Conservation (phyloP, 1,140 invertebrate species). For the Drosophila melanogaster region Release_6_plus_ISO1_MT NT_033779.5:159501-160000, state of each 20-base stretch:
- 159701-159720: conserved; percentile 47
- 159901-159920: no score
- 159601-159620: conserved; percentile 21
- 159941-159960: background rate
- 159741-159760: conserved; percentile 40
- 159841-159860: background rate
- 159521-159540: conserved; percentile 9
- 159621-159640: conserved; percentile 49
- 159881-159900: no score
- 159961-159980: conserved; percentile 1
- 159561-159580: conserved; percentile 21
- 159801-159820: conserved; percentile 60
- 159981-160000: conserved; percentile 13
- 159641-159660: conserved; percentile 36
- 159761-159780: conserved; percentile 32
- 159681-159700: conserved; percentile 1
- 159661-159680: conserved; percentile 44
- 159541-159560: conserved; percentile 23
- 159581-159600: conserved; percentile 51
- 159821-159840: conserved; percentile 44
- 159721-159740: conserved; percentile 71
- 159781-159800: conserved; percentile 29
- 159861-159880: no score
- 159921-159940: background rate
- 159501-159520: background rate